phyloP scores from a whole-genome alignment of 2,888 invertebrate species.

The Drosophila paracracens region DNA sequence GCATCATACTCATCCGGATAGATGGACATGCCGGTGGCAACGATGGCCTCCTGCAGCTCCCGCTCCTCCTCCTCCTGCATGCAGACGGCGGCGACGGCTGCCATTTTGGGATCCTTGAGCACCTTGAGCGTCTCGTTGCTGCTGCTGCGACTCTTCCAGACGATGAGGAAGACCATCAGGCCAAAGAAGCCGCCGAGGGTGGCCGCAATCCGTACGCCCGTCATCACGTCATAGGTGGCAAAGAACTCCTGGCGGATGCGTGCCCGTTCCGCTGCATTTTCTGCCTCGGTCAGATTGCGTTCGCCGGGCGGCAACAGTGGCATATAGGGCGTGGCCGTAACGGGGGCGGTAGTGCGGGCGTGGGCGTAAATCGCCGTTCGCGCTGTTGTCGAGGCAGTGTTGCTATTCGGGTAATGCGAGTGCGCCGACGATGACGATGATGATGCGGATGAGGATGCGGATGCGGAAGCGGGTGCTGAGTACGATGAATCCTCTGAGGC shows the following conservation, averaged over 20 bases:
- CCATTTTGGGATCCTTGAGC: conserved; percentile 92
- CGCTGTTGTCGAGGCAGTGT: conserved; percentile 52
- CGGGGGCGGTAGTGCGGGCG: conserved; percentile 51
- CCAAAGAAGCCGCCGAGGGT: conserved; percentile 96
- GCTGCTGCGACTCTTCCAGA: conserved; percentile 95
- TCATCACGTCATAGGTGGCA: conserved; percentile 97
- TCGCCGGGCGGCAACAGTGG: conserved; percentile 69
- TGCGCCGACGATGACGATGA: conserved; percentile 57
- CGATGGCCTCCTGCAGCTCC: conserved; percentile 90
- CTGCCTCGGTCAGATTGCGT: conserved; percentile 78
- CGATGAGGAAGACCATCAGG: conserved; percentile 94
- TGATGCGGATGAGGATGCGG: conserved; percentile 36
- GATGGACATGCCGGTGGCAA: conserved; percentile 87
- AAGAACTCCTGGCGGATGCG: conserved; percentile 92
- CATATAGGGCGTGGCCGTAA: conserved; percentile 69
- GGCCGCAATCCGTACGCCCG: conserved; percentile 95
- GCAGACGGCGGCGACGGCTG: conserved; percentile 91
- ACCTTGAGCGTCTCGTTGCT: conserved; percentile 90
- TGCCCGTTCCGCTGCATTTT: conserved; percentile 87
- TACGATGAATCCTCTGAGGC: conserved; percentile 8
- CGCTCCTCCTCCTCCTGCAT: conserved; percentile 91
- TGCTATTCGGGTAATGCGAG: conserved; percentile 29
- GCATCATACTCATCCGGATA: conserved; percentile 85
- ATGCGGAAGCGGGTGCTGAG: conserved; percentile 38
- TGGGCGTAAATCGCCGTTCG: conserved; percentile 32